phyloP scores from a whole-genome alignment of 2,113 vertebrate genomes.

The Microtus montanus region DNA sequence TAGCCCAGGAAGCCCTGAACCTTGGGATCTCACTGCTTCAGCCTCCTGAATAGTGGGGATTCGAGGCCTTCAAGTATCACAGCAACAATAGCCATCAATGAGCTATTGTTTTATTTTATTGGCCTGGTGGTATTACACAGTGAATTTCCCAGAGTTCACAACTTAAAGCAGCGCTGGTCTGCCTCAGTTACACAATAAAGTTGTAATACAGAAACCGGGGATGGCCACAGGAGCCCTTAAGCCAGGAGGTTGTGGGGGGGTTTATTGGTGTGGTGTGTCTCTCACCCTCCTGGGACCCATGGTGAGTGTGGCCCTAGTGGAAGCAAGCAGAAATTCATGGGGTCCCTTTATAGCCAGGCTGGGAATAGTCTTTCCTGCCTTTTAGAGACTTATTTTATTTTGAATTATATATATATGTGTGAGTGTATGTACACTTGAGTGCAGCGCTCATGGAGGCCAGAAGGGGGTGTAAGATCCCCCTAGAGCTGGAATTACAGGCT shows the following conservation, averaged over 20 bases:
- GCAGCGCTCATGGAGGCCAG: neutral
- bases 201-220: neutral
- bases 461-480: neutral
- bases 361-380: neutral
- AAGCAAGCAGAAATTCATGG: neutral
- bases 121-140: neutral
- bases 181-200: neutral
- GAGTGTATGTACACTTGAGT: neutral
- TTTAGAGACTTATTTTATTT: neutral
- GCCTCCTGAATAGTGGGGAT: neutral
- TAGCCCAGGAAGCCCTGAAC: neutral
- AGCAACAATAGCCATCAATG: neutral
- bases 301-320: neutral
- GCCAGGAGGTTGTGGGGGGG: fast-evolving
- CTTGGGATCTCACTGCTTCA: neutral
- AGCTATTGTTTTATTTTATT: neutral
- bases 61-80: neutral
- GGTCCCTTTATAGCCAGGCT: fast-evolving
- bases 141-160: neutral
- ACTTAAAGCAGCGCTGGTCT: neutral
- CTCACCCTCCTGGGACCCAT: neutral
- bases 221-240: neutral
- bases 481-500: neutral
- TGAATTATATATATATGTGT: neutral
- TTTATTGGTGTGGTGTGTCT: too few species aligned